Conservation (phyloP, 2,797 vertebrate species). For the Hoplostethus atlanticus region DNA sequence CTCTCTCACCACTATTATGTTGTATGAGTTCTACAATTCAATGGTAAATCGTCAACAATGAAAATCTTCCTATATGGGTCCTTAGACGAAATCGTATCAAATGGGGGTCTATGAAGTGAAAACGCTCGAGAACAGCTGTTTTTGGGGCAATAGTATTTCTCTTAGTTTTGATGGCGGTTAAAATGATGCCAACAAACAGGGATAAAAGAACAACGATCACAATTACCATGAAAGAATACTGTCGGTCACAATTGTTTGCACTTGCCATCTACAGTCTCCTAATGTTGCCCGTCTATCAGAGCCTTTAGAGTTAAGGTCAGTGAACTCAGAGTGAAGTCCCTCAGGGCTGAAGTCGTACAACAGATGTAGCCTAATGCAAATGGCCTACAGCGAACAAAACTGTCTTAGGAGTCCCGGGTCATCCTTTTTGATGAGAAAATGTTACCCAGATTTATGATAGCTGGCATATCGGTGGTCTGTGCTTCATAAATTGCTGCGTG, state of each 20-base stretch:
- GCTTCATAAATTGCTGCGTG: neutral
- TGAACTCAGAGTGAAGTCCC: conserved; percentile 59
- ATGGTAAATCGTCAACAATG: neutral
- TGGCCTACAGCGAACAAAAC: conserved; percentile 47
- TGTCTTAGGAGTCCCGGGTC: conserved; percentile 22
- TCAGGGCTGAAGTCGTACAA: conserved; percentile 49
- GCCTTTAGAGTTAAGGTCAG: conserved; percentile 52
- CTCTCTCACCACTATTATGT: too few relatives aligned
- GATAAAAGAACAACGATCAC: neutral
- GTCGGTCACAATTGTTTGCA: conserved; percentile 5
- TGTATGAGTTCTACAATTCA: too few relatives aligned
- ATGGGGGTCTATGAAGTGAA: too few relatives aligned
- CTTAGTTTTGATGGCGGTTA: neutral
- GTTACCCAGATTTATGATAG: neutral
- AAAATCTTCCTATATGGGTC: too few relatives aligned
- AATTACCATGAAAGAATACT: neutral
- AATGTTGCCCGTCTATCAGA: conserved; percentile 12
- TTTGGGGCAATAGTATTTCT: neutral
- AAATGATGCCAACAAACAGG: neutral
- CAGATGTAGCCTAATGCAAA: conserved; percentile 58
- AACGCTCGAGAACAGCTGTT: too few relatives aligned
- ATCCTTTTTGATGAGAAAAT: neutral
- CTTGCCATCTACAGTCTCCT: conserved; percentile 26
- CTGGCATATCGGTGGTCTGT: neutral
- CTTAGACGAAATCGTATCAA: too few relatives aligned